Base-by-base conservation (phyloP, 2,113 vertebrate species). In the Nansenia antarctica region DNA sequence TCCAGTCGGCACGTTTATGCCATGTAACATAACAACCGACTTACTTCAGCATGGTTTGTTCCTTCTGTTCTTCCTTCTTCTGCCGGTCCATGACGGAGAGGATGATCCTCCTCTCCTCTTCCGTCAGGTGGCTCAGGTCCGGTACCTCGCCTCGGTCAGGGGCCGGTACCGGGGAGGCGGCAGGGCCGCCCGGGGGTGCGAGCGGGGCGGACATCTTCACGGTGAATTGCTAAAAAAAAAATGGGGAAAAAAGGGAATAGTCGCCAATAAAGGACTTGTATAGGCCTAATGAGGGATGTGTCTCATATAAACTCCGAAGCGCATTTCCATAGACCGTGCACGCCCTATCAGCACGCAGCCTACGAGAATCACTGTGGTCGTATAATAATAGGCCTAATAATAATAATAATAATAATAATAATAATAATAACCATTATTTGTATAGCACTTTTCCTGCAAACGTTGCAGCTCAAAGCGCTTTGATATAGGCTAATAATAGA, bases 91-190 rank as follows among this genome's bases (percentile, higher is more conserved):
- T 96, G 87, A 98, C 95, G 24, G 94, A 94, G 82, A 94, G 90
- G 86, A 97, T 97, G 92, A 97, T 98, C 82, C 93, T 94, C 80
- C 94, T 86, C 88, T 98, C 96, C 86, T 96, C 95, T 88, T 97
- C 95, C 37, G 95, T 97, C 83, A 98, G 94, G 91, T 98, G 95
- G 93, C 95, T 98, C 88, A 97, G 94, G 91, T 98, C 96, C 70
- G 96, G 95, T 91, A 94, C 88, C 83, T 94, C 95, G 62, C 92
- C 73, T 83, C 86, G 78, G 58, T 80, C 81, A 32, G 88, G 85
- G 69, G 79, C 86, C 70, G 86, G 83, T 5, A 87, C 66, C 49
- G 74, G 85, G 70, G 86, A 78, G 59, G 89, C 86, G 80, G 77
- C 89, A 82, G 89, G 90, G 87, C 86, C 87, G n/a, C n/a, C n/a